Percentiles rank a stretch among this genome's conserved stretches.
Conservation (phyloP, 2,797 vertebrate genomes). For the Avahi laniger region DNA sequence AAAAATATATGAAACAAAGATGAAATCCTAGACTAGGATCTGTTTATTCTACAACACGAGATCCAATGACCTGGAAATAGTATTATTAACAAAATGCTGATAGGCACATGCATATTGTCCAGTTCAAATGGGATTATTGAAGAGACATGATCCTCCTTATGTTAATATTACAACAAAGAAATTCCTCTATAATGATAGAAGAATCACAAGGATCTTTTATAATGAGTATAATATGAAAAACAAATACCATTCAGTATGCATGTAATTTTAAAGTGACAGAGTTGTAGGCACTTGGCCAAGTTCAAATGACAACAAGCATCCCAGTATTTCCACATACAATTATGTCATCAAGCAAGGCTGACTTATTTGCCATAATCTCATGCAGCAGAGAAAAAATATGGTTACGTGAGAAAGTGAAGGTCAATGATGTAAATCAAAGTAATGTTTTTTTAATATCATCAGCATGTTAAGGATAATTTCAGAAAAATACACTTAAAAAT, state of each 20-base stretch:
- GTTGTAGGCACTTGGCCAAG: background rate
- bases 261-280: background rate
- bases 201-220: background rate
- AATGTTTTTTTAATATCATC: background rate
- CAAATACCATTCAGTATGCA: background rate
- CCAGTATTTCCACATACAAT: background rate
- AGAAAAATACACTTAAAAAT: slow-evolving; percentile 9
- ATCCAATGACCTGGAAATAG: background rate
- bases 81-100: background rate
- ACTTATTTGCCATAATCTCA: slow-evolving; percentile 13
- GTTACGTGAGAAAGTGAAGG: slow-evolving; percentile 23
- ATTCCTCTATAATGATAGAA: background rate
- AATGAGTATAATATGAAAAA: background rate
- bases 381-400: slow-evolving; percentile 6
- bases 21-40: background rate
- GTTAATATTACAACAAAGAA: background rate
- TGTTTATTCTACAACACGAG: background rate
- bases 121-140: background rate
- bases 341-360: background rate
- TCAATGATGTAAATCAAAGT: slow-evolving; percentile 8
- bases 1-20: background rate
- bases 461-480: background rate
- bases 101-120: background rate
- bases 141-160: background rate
- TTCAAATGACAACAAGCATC: background rate